Evolutionary conservation across 2,888 invertebrate genomes (phyloP), one percentile per base, ranked within the genome.

Genomic region (Acanthosepion pharaonis): DNA sequence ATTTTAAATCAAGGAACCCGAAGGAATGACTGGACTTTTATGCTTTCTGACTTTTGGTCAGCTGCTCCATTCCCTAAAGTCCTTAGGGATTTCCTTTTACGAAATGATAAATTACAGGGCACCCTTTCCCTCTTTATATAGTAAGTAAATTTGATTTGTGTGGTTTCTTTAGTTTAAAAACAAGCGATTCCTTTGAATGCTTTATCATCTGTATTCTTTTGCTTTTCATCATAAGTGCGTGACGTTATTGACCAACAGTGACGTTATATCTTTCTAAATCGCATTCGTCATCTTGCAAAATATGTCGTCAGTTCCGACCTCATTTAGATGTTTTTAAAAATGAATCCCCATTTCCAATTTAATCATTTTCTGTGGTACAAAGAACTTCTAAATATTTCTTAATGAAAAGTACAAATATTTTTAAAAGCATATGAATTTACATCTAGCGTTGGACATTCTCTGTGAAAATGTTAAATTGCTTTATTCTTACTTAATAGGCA

Each of bases 161-260:
- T 78, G 33, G 33, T 78, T 78, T 78, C n/a, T 33, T 78, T 78
- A n/a, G 78, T 78, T 78, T 78, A n/a, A n/a, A 33, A n/a, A 78
- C n/a, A 33, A 78, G 78, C 78, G 78, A 78, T 78, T 78, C n/a
- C 78, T 78, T 78, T 78, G 78, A 78, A 78, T 78, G 78, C 78
- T 33, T 78, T 78, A n/a, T n/a, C n/a, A 15, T 78, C n/a, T 78
- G 33, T 78, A 78, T 78, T 78, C 11, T 78, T 5, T 33, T 78
- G 15, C n/a, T n/a, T 23, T 78, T 2, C 78, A 78, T 78, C 78
- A 78, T 78, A 33, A n/a, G 33, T 78, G 78, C 9, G 33, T 78
- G 78, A 78, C 78, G 78, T 78, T 4, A 78, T 78, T 18, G n/a
- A 33, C 11, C n/a, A n/a, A 78, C 78, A n/a, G 78, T 78, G n/a